A percentile compares a stretch with the other conserved stretches of the same genome.
phyloP scores from a whole-genome alignment of 1,140 invertebrate species.

The Bilobella aurantiaca region DNA sequence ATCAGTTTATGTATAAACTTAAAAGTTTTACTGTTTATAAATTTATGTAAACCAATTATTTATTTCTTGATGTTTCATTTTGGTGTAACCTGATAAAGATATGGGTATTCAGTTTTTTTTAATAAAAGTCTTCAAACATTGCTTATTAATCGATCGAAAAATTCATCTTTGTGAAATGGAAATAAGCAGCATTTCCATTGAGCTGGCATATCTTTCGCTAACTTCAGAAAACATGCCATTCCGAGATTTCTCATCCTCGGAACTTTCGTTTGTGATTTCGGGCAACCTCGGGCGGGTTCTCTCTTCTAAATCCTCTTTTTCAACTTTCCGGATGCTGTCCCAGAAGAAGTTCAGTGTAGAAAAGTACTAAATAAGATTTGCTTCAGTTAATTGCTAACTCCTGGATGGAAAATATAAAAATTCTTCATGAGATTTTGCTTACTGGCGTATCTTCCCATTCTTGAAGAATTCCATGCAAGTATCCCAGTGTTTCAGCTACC shows the following conservation, averaged over 20 bases:
- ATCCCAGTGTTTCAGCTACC: constrained; percentile 24
- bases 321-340: constrained; percentile 9
- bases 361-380: constrained; percentile 27
- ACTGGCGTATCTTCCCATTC: constrained; percentile 32
- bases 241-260: not conserved
- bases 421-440: not conserved
- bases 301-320: not conserved
- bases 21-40: no score
- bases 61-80: no score
- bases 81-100: no score
- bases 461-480: constrained; percentile 21
- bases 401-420: not conserved
- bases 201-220: constrained; percentile 15
- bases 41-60: no score
- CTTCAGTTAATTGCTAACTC: not conserved
- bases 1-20: no score
- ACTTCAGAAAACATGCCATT: constrained; percentile 18
- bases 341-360: constrained; percentile 19
- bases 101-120: no score
- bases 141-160: no score
- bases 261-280: not conserved
- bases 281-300: not conserved
- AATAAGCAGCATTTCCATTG: not conserved
- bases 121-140: no score
- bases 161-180: not conserved